Percentiles rank a stretch among this genome's conserved stretches.
Conservation (phyloP, 1,140 invertebrate genomes). For the Brachionus sp. region DNA sequence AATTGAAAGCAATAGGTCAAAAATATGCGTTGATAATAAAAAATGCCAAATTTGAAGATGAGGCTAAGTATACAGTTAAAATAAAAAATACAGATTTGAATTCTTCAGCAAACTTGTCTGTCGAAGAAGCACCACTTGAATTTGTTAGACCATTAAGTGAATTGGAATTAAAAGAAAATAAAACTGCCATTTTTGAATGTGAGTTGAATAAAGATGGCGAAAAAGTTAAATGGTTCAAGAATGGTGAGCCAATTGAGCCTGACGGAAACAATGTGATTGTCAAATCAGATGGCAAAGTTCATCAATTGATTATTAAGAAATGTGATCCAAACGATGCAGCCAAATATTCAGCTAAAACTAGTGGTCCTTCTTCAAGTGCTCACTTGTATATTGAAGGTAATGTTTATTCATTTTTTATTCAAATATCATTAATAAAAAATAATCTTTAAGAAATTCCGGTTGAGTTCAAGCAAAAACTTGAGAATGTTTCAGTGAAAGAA, state of each 20-base stretch:
- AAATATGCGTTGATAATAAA: slow-evolving; percentile 33
- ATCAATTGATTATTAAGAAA: slow-evolving; percentile 39
- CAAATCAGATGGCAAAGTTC: slow-evolving; percentile 32
- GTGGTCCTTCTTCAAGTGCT: slow-evolving; percentile 11
- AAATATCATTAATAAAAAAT: background rate
- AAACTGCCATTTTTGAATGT: slow-evolving; percentile 33
- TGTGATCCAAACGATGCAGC: slow-evolving; percentile 20
- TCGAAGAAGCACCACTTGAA: slow-evolving; percentile 32
- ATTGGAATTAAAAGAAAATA: slow-evolving; percentile 16
- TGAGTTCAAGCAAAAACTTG: slow-evolving; percentile 53
- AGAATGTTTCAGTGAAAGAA: slow-evolving; percentile 55
- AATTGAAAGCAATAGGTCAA: background rate
- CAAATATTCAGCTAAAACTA: slow-evolving; percentile 40
- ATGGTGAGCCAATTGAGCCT: slow-evolving; percentile 34
- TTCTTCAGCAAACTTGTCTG: slow-evolving; percentile 36
- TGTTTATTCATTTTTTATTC: background rate
- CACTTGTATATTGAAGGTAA: slow-evolving; percentile 20
- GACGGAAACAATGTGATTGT: slow-evolving; percentile 20
- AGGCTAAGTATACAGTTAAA: slow-evolving; percentile 41
- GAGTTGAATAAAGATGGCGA: slow-evolving; percentile 38
- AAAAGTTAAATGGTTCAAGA: slow-evolving; percentile 39
- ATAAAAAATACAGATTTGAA: background rate
- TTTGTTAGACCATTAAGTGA: slow-evolving; percentile 17
- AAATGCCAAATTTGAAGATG: slow-evolving; percentile 18
- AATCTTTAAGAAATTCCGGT: slow-evolving; percentile 39